Base-by-base conservation (phyloP, 1,140 invertebrate species). In the Procambarus clarkii region DNA sequence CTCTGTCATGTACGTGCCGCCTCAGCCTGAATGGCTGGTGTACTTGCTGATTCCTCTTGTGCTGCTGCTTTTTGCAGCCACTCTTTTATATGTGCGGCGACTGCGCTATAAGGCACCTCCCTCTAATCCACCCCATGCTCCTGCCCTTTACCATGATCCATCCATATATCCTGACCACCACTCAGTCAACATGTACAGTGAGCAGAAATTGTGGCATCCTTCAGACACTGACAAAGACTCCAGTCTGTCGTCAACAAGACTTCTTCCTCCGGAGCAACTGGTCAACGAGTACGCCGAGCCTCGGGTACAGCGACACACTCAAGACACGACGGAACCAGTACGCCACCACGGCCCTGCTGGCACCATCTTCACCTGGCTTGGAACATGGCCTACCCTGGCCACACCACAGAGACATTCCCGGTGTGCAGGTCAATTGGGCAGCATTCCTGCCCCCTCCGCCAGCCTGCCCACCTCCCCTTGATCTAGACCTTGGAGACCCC, bases 191-290 rank as follows among this genome's bases (percentile, higher is more conserved):
- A 69, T 90, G 79, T 90, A 85, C 64, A 48, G 88, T 11, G 82
- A 84, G 54, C 58, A 71, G 11, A 84, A 84, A 7, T 21, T 69
- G 21, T 84, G 82, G 82, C 50, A 60, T 24, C 18, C 88, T 2
- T 34, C n/a, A 34, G 88, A 90, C 11, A 77, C 21, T 46, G 88
- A 83, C 79, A 88, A 54, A 80, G 86, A 80, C 15, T 89, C 87
- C 8, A 89, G 78, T 58, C 24, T 89, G 60, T 81, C 77, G 24
- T 81, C 79, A 2, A 69, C 79, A 13, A 44, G 82, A 60, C 58
- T 83, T 58, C 80, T 74, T 0, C 50, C n/a, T 0, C n/a, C 74
- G 7, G 71, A 90, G 2, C 80, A 90, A 78, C 79, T 84, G 24
- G 82, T 64, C 24, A 84, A 69, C 8, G 82, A 84, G 44, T 84